Evolutionary conservation across 1,140 invertebrate species (phyloP), one percentile per base, ranked within the genome.

Genomic region (Probaryconus sp.): DNA sequence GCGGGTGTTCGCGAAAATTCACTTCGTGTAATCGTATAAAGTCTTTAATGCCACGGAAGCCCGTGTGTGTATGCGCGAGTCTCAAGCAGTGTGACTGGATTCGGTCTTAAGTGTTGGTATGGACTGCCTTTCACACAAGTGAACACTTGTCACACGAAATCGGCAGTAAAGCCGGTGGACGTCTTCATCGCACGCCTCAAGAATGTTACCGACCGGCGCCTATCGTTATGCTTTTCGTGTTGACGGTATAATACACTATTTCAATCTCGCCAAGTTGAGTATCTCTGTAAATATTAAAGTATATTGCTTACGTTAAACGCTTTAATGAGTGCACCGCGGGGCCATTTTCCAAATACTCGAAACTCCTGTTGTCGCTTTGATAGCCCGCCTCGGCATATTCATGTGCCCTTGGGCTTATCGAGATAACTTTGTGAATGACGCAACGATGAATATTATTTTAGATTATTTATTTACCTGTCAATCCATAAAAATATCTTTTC

Each of bases 211-310:
- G 26, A 26, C 28, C 45, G 13, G 45, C 45, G 51, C 18, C 50
- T 33, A 31, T 43, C 31, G 7, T 20, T 16, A 11, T 37, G 9
- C 17, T 11, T 4, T 10, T 33, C 13, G 14, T 35, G 14, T 4
- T 11, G 4, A 11, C 40, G 5, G 3, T 10, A 40, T 40, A 13
- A 43, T 24, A 5, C 40, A 28, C 43, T 28, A 47, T 47, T 28
- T 47, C 43, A 47, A 20, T 47, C 24, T 30, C 28, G 17, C 24
- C 7, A 20, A 9, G 9, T 13, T 79, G 77, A 82, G 80, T 79
- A 80, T 81, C 80, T 73, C 79, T 73, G 81, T 83, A 83, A 83
- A 83, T 83, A 83, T 81, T 83, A 81, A 79, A 83, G 81, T 83
- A 81, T 83, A 83, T 74, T 76, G 76, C 40, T 47, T 51, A 40